Evolutionary conservation across 2,113 vertebrate genomes (phyloP).

Genomic region (Cynocephalus volans): DNA sequence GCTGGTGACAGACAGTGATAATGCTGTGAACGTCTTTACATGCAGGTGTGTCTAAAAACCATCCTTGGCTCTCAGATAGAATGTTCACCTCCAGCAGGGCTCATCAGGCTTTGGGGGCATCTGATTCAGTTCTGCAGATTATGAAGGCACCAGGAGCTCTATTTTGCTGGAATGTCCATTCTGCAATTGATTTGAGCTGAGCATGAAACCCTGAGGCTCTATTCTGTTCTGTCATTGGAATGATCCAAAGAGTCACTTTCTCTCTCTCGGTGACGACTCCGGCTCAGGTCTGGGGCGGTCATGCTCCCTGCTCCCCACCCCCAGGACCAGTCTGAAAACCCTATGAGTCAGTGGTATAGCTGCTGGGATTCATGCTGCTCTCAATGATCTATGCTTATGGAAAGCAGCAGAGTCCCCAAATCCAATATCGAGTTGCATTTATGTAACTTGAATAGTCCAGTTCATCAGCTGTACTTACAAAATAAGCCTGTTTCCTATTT

Average conservation of each 20-base stretch:
- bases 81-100: not conserved
- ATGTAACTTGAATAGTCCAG: not conserved
- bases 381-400: rapidly evolving
- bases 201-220: not conserved
- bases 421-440: not conserved
- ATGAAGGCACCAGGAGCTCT: not conserved
- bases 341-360: not conserved
- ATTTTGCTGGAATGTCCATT: not conserved
- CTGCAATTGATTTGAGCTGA: not conserved
- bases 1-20: not conserved
- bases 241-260: not conserved
- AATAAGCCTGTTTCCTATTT: not conserved
- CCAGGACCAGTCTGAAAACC: not conserved
- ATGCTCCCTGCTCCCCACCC: no score
- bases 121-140: not conserved
- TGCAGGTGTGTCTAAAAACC: not conserved
- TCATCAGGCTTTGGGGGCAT: rapidly evolving
- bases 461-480: not conserved
- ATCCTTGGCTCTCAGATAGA: not conserved
- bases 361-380: not conserved
- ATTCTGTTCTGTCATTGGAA: not conserved
- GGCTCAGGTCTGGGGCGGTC: not conserved
- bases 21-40: not conserved
- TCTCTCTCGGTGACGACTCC: not conserved
- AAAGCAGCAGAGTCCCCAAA: not conserved